These are phyloP conservation scores for Oxyura jamaicensis DNA, from an alignment of 2,113 vertebrate species.

Conservation along the genomic window DNA sequence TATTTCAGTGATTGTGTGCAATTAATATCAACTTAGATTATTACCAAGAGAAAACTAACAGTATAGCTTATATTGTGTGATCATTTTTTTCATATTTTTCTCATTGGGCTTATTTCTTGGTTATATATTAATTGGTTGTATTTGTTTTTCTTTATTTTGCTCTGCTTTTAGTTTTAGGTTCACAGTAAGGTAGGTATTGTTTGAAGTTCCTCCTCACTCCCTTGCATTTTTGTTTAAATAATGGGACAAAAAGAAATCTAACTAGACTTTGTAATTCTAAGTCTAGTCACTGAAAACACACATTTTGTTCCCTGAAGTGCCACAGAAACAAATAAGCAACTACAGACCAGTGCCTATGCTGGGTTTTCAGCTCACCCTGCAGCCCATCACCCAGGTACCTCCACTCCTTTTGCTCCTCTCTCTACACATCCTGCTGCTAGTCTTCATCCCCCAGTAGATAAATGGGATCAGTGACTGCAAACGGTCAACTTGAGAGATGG, in stretches of 20 bases:
- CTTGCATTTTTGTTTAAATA: background rate
- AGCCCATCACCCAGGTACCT: background rate
- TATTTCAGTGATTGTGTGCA: background rate
- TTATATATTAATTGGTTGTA: accelerated
- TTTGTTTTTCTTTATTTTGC: background rate
- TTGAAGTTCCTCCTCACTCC: background rate
- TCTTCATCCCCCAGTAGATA: background rate
- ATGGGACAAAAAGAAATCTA: background rate
- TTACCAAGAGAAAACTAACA: background rate
- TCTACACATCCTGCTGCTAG: accelerated
- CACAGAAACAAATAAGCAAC: background rate
- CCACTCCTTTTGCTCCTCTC: background rate
- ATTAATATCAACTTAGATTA: background rate
- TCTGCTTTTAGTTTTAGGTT: background rate
- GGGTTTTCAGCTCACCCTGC: background rate
- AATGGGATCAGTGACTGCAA: background rate
- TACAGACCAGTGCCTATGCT: background rate
- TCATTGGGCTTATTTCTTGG: background rate
- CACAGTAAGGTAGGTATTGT: background rate
- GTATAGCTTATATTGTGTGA: background rate
- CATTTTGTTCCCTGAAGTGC: background rate
- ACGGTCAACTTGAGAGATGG: background rate
- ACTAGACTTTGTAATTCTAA: background rate
- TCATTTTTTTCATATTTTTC: background rate
- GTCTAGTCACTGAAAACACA: background rate